Evolutionary conservation across 2,888 invertebrate genomes (phyloP).

Genomic region (Chironomus tentans): DNA sequence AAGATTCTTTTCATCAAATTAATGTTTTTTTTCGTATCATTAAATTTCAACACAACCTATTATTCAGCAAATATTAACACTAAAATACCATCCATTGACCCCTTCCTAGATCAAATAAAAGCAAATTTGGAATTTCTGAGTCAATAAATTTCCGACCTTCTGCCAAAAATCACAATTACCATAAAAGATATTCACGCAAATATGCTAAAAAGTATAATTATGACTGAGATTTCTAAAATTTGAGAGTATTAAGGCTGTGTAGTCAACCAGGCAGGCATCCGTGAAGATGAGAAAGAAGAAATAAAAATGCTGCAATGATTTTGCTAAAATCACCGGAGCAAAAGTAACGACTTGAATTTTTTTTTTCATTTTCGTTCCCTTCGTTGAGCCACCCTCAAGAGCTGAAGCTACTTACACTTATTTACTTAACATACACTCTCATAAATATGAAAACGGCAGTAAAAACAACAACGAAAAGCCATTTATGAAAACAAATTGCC

Average conservation of each 20-base stretch:
- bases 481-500: constrained; percentile 25
- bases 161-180: too few relatives aligned
- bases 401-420: neutral
- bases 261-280: neutral
- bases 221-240: too few relatives aligned
- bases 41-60: too few relatives aligned
- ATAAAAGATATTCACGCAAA: too few relatives aligned
- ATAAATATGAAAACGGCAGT: neutral
- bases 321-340: neutral
- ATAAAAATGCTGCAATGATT: neutral
- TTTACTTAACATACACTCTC: neutral
- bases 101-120: too few relatives aligned
- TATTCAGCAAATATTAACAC: too few relatives aligned
- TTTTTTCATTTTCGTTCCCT: neutral
- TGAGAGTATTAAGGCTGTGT: neutral
- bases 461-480: constrained; percentile 3
- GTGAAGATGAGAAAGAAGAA: neutral
- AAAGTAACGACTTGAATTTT: neutral
- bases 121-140: too few relatives aligned
- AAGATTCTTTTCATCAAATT: too few relatives aligned
- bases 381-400: neutral
- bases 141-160: too few relatives aligned
- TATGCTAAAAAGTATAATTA: too few relatives aligned
- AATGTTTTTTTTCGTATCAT: too few relatives aligned
- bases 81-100: too few relatives aligned